phyloP scores from a whole-genome alignment of 2,888 invertebrate species.

The Microchrysa polita region DNA sequence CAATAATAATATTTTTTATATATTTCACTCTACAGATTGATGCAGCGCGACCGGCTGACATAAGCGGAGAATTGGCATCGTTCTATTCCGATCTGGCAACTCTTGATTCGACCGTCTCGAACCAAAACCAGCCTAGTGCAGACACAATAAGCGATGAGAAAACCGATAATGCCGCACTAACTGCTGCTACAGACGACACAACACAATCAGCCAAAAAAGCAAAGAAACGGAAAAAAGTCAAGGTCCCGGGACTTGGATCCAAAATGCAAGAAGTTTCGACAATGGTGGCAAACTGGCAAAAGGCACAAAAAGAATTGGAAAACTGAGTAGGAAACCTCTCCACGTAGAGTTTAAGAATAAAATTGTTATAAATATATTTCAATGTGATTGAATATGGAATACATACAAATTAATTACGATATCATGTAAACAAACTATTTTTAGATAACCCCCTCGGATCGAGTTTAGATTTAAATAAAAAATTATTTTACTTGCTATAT shows the following conservation, averaged over 20 bases:
- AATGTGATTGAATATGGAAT: no score
- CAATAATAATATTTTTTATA: background rate
- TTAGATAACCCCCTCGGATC: no score
- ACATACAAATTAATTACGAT: no score
- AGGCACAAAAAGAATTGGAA: conserved; percentile 69
- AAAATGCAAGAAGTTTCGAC: conserved; percentile 76
- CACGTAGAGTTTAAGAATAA: no score
- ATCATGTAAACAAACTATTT: no score
- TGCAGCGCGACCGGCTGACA: conserved; percentile 46
- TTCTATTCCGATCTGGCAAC: conserved; percentile 72
- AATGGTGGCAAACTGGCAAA: conserved; percentile 78
- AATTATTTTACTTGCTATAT: no score
- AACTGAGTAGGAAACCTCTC: conserved; percentile 29
- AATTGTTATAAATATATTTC: no score
- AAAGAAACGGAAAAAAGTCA: conserved; percentile 60
- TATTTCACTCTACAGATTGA: conserved; percentile 53
- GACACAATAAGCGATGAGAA: conserved; percentile 47
- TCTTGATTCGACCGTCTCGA: conserved; percentile 61
- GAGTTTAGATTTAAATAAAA: no score
- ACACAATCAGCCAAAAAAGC: background rate
- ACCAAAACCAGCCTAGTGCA: background rate
- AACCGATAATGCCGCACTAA: conserved; percentile 49
- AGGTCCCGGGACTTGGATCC: conserved; percentile 68
- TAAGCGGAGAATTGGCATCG: conserved; percentile 68
- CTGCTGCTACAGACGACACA: background rate